phyloP scores from a whole-genome alignment of 1,140 invertebrate species.

The Bombus picipes region DNA sequence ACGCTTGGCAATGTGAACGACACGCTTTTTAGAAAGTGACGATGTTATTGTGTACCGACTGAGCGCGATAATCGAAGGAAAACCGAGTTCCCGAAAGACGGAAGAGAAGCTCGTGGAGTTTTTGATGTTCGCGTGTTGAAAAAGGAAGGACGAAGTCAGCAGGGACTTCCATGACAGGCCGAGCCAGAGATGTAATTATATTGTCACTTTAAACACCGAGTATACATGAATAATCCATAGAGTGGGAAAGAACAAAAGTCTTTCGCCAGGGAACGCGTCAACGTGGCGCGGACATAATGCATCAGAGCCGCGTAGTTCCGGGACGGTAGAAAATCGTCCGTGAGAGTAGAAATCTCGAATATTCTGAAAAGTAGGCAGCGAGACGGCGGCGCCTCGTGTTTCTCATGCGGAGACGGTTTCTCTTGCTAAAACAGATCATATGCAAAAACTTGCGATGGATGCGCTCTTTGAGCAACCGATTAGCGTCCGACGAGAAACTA shows the following conservation, averaged over 20 bases:
- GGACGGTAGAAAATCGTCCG: constrained; percentile 36
- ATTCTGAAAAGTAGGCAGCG: neutral
- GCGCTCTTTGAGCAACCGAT: neutral
- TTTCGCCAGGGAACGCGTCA: neutral
- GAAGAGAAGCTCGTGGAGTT: neutral
- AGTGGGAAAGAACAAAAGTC: neutral
- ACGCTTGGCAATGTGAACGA: constrained; percentile 15
- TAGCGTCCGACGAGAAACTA: neutral
- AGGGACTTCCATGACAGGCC: no score
- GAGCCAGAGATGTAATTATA: neutral
- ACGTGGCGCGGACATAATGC: neutral
- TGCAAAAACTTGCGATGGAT: neutral
- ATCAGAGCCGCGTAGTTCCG: neutral
- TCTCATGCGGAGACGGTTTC: neutral
- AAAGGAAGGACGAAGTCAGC: no score
- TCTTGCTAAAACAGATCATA: neutral
- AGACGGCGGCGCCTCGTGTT: neutral
- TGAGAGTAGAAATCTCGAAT: constrained; percentile 43
- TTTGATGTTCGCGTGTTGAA: neutral
- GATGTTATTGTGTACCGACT: neutral
- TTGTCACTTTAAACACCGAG: neutral
- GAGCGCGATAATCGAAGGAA: neutral
- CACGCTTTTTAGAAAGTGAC: constrained; percentile 24
- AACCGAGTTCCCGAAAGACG: neutral
- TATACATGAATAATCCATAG: neutral